phyloP scores from a whole-genome alignment of 2,113 vertebrate genomes.

The Catharus minimus region DNA sequence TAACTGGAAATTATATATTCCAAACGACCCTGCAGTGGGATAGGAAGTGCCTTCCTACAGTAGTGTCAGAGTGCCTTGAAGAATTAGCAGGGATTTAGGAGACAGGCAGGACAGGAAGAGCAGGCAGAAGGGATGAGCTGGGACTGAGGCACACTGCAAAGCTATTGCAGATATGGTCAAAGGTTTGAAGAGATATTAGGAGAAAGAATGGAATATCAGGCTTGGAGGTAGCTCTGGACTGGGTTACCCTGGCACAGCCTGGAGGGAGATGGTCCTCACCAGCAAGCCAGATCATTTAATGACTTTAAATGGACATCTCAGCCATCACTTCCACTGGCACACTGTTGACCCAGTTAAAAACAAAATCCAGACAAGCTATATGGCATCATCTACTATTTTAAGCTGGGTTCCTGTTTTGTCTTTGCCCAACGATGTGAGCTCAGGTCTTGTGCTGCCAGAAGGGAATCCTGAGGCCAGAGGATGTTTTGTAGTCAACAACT shows the following conservation, averaged over 20 bases:
- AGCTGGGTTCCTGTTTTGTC: neutral
- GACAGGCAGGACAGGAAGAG: neutral
- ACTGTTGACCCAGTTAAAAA: neutral
- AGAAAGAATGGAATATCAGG: neutral
- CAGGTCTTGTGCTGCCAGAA: neutral
- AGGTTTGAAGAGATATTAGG: neutral
- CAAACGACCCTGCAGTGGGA: neutral
- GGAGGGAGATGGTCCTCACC: neutral
- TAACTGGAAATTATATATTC: neutral
- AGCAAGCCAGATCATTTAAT: neutral
- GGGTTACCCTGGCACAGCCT: neutral
- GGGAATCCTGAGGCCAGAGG: neutral
- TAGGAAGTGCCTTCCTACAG: neutral
- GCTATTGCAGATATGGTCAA: neutral
- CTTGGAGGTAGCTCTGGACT: neutral
- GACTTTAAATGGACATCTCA: neutral
- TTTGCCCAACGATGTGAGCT: neutral
- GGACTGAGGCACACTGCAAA: neutral
- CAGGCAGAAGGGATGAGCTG: neutral
- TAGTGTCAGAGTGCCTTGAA: neutral
- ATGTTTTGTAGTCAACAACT: neutral
- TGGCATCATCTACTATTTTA: neutral
- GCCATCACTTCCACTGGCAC: neutral
- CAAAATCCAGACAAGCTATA: neutral
- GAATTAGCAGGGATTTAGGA: neutral